These are phyloP conservation scores for Phataginus tetradactyla DNA, from an alignment of 2,797 vertebrate genomes.

Conservation along the genomic window DNA sequence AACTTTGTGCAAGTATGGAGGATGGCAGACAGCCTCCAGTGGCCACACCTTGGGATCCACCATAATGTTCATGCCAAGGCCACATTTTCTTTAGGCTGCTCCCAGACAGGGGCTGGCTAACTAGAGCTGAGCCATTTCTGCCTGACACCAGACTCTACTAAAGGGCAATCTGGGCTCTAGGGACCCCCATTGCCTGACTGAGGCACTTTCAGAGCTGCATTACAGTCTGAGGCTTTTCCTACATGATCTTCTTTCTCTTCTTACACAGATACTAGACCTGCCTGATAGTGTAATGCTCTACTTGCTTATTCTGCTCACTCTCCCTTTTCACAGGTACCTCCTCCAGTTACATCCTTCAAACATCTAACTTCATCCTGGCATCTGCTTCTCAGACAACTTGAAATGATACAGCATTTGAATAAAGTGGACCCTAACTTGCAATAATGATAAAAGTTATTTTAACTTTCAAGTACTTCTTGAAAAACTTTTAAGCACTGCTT, in stretches of 20 bases:
- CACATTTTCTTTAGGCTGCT: background rate
- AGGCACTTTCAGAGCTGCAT: background rate
- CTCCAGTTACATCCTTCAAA: background rate
- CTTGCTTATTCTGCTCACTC: background rate
- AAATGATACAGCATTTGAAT: background rate
- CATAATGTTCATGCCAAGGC: background rate
- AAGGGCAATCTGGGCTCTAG: background rate
- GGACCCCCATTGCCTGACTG: background rate
- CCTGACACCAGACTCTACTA: background rate
- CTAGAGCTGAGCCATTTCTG: background rate
- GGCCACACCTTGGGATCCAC: background rate
- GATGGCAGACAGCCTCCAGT: background rate
- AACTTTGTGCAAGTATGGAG: background rate
- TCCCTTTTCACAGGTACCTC: background rate
- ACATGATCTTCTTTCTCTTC: background rate
- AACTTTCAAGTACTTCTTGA: background rate
- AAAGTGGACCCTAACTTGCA: background rate
- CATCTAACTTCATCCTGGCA: background rate
- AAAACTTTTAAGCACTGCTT: conserved; percentile 34
- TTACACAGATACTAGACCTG: background rate
- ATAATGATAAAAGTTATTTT: background rate
- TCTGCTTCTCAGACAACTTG: background rate
- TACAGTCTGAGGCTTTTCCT: background rate
- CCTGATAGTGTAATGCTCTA: background rate
- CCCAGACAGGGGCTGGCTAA: background rate